These are phyloP conservation scores for Baryphthengus martii DNA, from an alignment of 2,113 vertebrate genomes.

Conservation along the genomic window DNA sequence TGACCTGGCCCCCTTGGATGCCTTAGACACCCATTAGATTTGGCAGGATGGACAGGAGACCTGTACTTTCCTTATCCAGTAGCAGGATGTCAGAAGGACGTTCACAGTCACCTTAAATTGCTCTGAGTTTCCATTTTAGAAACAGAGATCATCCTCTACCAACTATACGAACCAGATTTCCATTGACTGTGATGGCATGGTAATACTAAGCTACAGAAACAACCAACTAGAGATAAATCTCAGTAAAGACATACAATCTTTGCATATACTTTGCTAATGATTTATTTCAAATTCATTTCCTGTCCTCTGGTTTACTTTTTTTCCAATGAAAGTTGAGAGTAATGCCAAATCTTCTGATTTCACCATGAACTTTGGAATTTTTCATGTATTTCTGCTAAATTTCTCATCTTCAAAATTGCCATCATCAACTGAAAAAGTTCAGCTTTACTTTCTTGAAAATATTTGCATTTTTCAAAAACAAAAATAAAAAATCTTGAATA, in stretches of 20 bases:
- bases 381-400: not conserved
- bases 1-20: not conserved
- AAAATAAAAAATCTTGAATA: no score
- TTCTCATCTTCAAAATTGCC: not conserved
- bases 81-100: not conserved
- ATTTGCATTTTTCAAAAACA: no score
- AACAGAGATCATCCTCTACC: not conserved
- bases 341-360: not conserved
- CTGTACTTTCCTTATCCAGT: not conserved
- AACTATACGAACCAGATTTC: accelerated
- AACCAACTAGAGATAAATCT: not conserved
- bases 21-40: not conserved
- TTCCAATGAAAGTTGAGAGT: not conserved
- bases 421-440: not conserved
- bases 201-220: not conserved
- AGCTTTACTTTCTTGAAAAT: not conserved
- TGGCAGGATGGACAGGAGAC: not conserved
- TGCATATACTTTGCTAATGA: not conserved
- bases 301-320: not conserved
- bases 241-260: not conserved
- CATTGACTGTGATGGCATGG: accelerated
- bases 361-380: not conserved
- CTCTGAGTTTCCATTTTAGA: not conserved
- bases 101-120: not conserved
- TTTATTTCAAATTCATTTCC: not conserved